Evolutionary conservation across 2,888 invertebrate genomes (phyloP).

Genomic region (Lypha dubia): DNA sequence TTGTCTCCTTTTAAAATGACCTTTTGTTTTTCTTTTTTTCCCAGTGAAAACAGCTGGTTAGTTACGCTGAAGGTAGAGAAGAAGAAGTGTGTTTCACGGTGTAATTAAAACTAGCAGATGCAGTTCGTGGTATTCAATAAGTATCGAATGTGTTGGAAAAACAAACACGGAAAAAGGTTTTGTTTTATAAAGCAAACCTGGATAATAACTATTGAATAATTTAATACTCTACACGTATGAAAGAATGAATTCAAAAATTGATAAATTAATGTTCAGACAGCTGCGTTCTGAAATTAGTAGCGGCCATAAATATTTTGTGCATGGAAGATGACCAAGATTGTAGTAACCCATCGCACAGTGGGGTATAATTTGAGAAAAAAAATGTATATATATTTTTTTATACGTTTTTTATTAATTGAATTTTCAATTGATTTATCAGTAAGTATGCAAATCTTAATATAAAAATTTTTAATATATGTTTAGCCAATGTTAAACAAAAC

Average conservation of each 20-base stretch:
- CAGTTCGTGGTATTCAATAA: neutral
- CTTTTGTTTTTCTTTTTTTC: neutral
- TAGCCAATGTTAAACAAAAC: no score
- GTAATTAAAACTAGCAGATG: constrained; percentile 34
- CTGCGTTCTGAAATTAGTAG: neutral
- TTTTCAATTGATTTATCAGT: no score
- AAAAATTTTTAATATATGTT: no score
- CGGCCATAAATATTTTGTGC: neutral
- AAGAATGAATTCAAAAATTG: neutral
- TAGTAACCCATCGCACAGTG: no score
- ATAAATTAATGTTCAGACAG: neutral
- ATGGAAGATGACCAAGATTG: no score
- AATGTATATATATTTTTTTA: no score
- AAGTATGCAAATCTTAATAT: no score
- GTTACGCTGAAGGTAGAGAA: neutral
- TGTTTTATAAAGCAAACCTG: neutral
- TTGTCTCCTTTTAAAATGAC: constrained; percentile 15
- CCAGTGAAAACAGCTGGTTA: constrained; percentile 34
- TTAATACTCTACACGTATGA: neutral
- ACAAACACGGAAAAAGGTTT: neutral
- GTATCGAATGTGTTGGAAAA: neutral
- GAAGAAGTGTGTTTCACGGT: neutral
- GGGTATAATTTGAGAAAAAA: no score
- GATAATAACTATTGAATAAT: neutral
- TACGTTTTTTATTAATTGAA: no score